Evolutionary conservation across 2,888 invertebrate genomes (phyloP).

Genomic region (Dilophus febrilis): DNA sequence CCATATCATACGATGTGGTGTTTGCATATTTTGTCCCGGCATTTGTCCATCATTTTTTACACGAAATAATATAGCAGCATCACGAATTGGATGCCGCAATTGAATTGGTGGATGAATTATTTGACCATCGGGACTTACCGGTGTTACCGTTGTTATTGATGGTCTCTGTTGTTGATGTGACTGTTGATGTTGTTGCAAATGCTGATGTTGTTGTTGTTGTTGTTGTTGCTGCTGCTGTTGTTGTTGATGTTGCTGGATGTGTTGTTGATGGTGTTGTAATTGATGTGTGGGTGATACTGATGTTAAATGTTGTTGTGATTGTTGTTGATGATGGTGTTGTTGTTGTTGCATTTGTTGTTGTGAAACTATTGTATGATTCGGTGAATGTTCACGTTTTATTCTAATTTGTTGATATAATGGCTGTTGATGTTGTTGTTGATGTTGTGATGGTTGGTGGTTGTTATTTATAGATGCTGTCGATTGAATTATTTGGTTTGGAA

Average conservation of each 20-base stretch:
- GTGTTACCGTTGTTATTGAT: constrained; percentile 14
- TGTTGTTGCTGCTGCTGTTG: constrained; percentile 9
- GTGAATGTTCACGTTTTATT: constrained; percentile 11
- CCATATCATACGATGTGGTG: constrained; percentile 33
- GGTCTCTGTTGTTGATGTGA: constrained; percentile 19
- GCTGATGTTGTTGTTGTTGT: constrained; percentile 4
- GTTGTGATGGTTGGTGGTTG: constrained; percentile 15
- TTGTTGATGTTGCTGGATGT: constrained; percentile 5
- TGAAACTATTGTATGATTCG: constrained; percentile 8
- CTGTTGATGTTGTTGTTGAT: constrained; percentile 12
- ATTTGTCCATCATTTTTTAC: constrained; percentile 26
- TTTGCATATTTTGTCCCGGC: constrained; percentile 12
- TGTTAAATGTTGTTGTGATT: background rate
- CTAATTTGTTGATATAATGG: constrained; percentile 9
- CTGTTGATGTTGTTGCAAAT: constrained; percentile 18
- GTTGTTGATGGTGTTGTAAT: constrained; percentile 22
- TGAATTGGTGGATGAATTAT: constrained; percentile 32
- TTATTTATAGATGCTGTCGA: no score
- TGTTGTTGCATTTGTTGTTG: constrained; percentile 1
- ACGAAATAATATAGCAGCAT: constrained; percentile 28
- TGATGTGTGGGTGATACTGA: constrained; percentile 21
- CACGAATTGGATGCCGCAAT: constrained; percentile 32
- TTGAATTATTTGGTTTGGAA: no score
- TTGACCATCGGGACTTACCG: constrained; percentile 17
- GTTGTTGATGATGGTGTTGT: background rate